These are phyloP conservation scores for Karalla daura DNA, from an alignment of 2,797 vertebrate species.

Conservation along the genomic window DNA sequence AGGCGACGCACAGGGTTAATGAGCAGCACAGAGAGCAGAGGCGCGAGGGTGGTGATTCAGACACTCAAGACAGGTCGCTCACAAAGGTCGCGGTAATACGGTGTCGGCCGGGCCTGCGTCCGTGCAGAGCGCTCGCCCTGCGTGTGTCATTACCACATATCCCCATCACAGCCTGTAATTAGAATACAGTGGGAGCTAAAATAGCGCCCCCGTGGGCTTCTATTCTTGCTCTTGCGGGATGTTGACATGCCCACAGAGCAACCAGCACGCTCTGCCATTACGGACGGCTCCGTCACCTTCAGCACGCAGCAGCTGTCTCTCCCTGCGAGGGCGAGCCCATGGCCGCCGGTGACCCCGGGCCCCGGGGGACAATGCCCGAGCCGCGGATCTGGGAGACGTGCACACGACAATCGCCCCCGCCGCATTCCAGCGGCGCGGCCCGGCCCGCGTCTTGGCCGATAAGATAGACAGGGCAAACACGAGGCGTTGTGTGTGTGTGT, in stretches of 20 bases:
- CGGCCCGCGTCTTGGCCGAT: no score
- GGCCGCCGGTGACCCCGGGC: conserved; percentile 36
- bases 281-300: conserved; percentile 52
- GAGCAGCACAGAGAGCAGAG: conserved; percentile 15
- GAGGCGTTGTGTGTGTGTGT: no score
- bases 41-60: neutral
- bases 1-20: conserved; percentile 19
- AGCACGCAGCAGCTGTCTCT: conserved; percentile 39
- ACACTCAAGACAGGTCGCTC: conserved; percentile 6
- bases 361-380: conserved; percentile 37
- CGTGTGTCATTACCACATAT: conserved; percentile 56
- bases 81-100: conserved; percentile 4
- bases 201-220: conserved; percentile 29
- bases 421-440: no score
- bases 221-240: conserved; percentile 61
- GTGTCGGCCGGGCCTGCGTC: conserved; percentile 12
- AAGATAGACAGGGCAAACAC: no score
- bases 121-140: conserved; percentile 24
- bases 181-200: conserved; percentile 65
- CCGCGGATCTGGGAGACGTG: neutral
- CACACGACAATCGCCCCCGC: neutral
- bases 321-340: conserved; percentile 45
- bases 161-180: conserved; percentile 50
- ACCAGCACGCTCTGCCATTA: conserved; percentile 27
- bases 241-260: conserved; percentile 49